A percentile compares a stretch with the other conserved stretches of the same genome.
Evolutionary conservation across 2,888 invertebrate species (phyloP).

Genomic region (Muscina levida): DNA sequence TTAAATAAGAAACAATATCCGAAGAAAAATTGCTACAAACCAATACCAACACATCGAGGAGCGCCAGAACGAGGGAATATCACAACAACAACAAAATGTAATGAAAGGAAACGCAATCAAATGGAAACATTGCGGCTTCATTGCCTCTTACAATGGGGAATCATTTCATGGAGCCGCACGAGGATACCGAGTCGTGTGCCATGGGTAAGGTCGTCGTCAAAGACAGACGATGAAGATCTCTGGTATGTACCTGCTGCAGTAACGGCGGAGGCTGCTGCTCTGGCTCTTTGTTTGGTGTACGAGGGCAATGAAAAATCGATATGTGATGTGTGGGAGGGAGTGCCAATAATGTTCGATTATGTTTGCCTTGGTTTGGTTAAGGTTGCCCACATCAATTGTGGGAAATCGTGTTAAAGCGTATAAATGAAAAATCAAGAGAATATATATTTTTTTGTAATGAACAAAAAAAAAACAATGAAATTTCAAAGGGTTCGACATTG

Average conservation of each 20-base stretch:
- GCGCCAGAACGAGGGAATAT: not conserved
- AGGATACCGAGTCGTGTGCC: not conserved
- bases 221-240: not conserved
- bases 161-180: not conserved
- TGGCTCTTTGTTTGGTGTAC: slow-evolving; percentile 16
- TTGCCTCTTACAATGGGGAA: not conserved
- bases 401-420: not conserved
- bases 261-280: not conserved
- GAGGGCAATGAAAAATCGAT: not conserved
- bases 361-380: slow-evolving; percentile 22
- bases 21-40: slow-evolving; percentile 1
- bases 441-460: no score
- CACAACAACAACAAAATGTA: slow-evolving; percentile 33
- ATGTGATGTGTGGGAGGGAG: not conserved
- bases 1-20: slow-evolving; percentile 32
- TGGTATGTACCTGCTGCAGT: slow-evolving; percentile 21
- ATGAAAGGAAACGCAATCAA: slow-evolving; percentile 53
- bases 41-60: not conserved
- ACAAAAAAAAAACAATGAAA: not conserved
- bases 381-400: slow-evolving; percentile 11
- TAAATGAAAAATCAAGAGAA: no score
- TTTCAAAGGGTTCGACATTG: no score
- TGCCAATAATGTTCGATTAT: slow-evolving; percentile 3
- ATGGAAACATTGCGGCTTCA: slow-evolving; percentile 45
- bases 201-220: not conserved